Conservation (phyloP, 2,888 invertebrate species). For the Ectemnius lituratus region DNA sequence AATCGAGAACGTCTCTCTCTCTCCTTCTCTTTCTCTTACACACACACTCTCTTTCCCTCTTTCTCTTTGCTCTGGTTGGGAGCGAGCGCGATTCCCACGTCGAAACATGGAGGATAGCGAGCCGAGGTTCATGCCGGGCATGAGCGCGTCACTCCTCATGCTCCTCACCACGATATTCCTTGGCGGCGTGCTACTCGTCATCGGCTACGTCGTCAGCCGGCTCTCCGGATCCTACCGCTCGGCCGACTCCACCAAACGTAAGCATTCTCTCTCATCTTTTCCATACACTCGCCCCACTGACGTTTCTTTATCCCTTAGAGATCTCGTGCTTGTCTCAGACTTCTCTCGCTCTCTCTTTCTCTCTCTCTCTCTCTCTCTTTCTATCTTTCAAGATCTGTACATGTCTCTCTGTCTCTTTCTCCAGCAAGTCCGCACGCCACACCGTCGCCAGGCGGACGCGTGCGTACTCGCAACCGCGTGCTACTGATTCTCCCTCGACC, state of each 20-base stretch:
- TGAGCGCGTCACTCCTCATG: slow-evolving; percentile 36
- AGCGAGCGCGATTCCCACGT: neutral
- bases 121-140: slow-evolving; percentile 31
- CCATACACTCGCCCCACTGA: neutral
- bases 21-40: too few relatives aligned
- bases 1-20: neutral
- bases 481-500: neutral
- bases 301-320: neutral
- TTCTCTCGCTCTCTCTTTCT: neutral
- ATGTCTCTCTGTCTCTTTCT: too few relatives aligned
- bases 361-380: neutral
- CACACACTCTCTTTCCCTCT: too few relatives aligned
- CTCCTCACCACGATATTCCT: slow-evolving; percentile 46
- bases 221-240: slow-evolving; percentile 42
- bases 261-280: slow-evolving; percentile 34
- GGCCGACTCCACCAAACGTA: slow-evolving; percentile 58
- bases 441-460: neutral
- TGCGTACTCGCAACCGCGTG: slow-evolving; percentile 3
- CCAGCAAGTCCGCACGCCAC: neutral
- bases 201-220: slow-evolving; percentile 59
- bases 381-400: neutral
- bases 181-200: slow-evolving; percentile 54
- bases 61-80: slow-evolving; percentile 6
- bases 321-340: too few relatives aligned
- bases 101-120: slow-evolving; percentile 52